These are phyloP conservation scores for Anniella stebbinsi DNA, from an alignment of 2,797 vertebrate genomes.

Conservation along the genomic window DNA sequence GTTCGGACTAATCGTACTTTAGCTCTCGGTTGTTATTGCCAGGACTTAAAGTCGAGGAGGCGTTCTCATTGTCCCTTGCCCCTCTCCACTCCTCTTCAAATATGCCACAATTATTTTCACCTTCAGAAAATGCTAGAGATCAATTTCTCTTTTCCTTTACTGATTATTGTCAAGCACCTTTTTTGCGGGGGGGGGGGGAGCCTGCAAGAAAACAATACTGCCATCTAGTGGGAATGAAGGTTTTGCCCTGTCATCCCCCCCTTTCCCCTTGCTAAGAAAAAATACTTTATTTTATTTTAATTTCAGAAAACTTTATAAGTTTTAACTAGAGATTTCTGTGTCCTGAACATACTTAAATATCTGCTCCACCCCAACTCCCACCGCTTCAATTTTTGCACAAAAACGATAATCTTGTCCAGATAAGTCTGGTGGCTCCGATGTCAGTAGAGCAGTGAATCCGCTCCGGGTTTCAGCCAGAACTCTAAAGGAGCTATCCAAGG, in stretches of 20 bases:
- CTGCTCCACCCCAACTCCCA: neutral
- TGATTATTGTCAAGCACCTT: neutral
- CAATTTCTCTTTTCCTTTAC: conserved; percentile 31
- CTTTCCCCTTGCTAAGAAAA: conserved; percentile 13
- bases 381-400: neutral
- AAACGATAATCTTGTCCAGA: neutral
- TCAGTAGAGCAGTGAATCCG: too few species aligned
- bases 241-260: conserved; percentile 55
- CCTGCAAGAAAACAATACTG: conserved; percentile 76
- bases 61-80: neutral
- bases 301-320: conserved; percentile 2
- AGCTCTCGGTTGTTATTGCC: conserved; percentile 2
- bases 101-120: conserved; percentile 32
- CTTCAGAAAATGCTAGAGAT: conserved; percentile 50
- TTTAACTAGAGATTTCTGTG: neutral
- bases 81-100: neutral
- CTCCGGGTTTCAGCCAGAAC: too few species aligned
- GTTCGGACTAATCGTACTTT: conserved; percentile 8
- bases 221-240: conserved; percentile 78
- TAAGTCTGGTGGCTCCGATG: too few species aligned
- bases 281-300: neutral
- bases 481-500: too few species aligned
- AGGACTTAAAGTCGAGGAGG: conserved; percentile 22
- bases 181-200: too few species aligned
- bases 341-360: neutral